Base-by-base conservation (phyloP, 1,140 invertebrate species). In the Ridgeia piscesae region DNA sequence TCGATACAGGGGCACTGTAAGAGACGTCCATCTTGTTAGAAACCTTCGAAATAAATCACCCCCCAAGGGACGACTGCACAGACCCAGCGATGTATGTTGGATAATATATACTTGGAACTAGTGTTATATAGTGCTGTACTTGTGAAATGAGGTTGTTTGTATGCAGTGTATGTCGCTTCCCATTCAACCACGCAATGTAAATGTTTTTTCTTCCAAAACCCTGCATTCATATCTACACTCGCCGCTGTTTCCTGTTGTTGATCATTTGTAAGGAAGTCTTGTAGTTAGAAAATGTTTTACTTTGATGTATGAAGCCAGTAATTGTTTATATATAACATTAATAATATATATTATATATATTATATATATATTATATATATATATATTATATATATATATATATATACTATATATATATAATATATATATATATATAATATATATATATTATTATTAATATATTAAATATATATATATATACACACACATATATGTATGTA, bases 61-160 rank as follows among this genome's bases (percentile, higher is more conserved):
- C 58, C 58, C 58, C 58, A 21, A 93, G 94, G 48, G 94, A 91
- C 88, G 93, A 92, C 89, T 31, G 34, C 35, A 91, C 4, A 35
- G 21, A 17, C 89, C 34, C 35, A 91, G 35, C 11, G 6, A 35
- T 91, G 35, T 91, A 33, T 89, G 89, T 91, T 6, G 21, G 4
- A 42, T 35, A 42, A 91, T 91, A 91, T 91, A 35, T 91, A 91
- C 88, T 88, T 33, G 48, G 58, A 35, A 89, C 88, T 92, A 35
- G 48, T 89, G 31, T 33, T 35, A 27, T 31, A n/a, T 48, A 89
- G 48, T 89, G 48, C 35, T 48, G 89, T 48, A 89, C 88, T 34
- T 33, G 35, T 33, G n/a, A 89, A 42, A 92, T 88, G 34, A 89
- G 34, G 35, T 31, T 92, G 88, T 92, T 88, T 34, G 34, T 89